Evolutionary conservation across 2,797 vertebrate genomes (phyloP).

Genomic region (Falco novaeseelandiae): DNA sequence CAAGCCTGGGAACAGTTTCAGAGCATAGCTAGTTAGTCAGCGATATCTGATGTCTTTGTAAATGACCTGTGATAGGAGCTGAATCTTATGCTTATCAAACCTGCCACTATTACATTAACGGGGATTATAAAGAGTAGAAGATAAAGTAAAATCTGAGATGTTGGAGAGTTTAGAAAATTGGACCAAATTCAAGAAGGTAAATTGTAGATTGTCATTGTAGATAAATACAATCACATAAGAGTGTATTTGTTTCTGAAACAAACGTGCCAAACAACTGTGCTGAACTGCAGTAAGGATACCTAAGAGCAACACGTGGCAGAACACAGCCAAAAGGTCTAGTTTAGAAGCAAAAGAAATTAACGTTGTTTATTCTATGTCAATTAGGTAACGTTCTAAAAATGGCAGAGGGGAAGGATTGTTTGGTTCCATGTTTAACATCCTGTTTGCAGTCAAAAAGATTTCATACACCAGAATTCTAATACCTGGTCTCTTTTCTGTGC

Average conservation of each 20-base stretch:
- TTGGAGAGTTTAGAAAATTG: not conserved
- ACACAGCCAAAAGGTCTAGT: not conserved
- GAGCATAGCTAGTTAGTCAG: not conserved
- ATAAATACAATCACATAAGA: not conserved
- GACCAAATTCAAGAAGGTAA: not conserved
- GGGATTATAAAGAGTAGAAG: not conserved
- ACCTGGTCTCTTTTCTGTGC: not conserved
- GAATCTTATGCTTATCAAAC: conserved; percentile 2
- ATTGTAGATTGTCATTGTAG: not conserved
- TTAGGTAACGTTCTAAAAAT: not conserved
- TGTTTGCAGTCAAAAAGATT: not conserved
- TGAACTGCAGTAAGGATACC: not conserved
- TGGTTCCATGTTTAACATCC: not conserved
- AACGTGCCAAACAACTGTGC: not conserved
- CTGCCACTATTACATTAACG: not conserved
- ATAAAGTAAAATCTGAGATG: conserved; percentile 3
- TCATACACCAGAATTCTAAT: not conserved
- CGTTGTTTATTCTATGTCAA: not conserved
- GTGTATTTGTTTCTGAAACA: not conserved
- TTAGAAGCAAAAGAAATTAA: not conserved
- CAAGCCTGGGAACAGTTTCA: not conserved
- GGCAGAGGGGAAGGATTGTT: not conserved
- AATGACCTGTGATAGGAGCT: conserved; percentile 7
- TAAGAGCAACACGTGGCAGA: not conserved
- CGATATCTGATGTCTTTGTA: conserved; percentile 53